phyloP scores from a whole-genome alignment of 2,888 invertebrate species.

The Plebejus anna region DNA sequence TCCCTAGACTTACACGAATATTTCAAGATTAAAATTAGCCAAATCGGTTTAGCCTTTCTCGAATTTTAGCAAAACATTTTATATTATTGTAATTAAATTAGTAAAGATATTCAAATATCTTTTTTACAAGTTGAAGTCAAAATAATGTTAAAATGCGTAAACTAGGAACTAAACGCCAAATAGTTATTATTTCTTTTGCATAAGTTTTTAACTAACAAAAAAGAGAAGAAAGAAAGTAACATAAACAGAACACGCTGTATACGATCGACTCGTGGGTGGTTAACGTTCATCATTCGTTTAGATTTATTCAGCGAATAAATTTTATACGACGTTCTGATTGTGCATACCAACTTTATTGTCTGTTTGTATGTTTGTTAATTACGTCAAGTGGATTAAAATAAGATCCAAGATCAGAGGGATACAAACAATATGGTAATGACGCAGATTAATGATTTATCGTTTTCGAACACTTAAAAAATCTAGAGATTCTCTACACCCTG shows the following conservation, averaged over 20 bases:
- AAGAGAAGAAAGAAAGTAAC: background rate
- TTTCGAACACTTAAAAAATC: background rate
- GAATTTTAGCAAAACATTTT: no score
- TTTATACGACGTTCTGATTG: constrained; percentile 34
- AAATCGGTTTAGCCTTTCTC: no score
- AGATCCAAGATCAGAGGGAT: background rate
- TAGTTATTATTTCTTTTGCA: background rate
- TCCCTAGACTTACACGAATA: no score
- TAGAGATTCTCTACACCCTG: background rate
- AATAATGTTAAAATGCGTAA: no score
- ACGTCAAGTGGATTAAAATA: constrained; percentile 14
- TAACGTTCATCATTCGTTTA: constrained; percentile 45
- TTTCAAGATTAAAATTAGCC: no score
- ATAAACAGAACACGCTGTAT: constrained; percentile 10
- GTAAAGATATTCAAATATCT: no score
- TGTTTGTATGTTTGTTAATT: constrained; percentile 26
- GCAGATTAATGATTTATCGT: background rate
- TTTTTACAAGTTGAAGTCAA: no score
- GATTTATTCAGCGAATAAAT: constrained; percentile 54
- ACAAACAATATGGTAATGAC: background rate
- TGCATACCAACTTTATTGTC: constrained; percentile 18
- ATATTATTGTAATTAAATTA: no score
- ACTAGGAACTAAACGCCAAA: background rate
- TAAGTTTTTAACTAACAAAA: background rate
- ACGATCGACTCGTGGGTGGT: constrained; percentile 42